Evolutionary conservation across 2,888 invertebrate genomes (phyloP).

Genomic region (Thymelicus lineola): DNA sequence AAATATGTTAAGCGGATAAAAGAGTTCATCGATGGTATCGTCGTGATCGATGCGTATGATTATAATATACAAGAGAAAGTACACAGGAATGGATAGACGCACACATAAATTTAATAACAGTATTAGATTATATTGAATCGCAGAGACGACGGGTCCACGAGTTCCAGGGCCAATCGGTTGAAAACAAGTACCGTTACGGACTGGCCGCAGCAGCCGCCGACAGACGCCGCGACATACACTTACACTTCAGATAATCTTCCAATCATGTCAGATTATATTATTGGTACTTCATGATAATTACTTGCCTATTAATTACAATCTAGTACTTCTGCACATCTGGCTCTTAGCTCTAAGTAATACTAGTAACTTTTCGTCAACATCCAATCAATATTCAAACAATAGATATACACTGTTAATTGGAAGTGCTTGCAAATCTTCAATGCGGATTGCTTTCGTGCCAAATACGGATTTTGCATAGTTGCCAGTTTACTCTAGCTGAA

Average conservation of each 20-base stretch:
- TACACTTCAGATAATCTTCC: slow-evolving; percentile 64
- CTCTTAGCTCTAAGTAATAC: slow-evolving; percentile 1
- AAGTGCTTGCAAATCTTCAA: slow-evolving; percentile 32
- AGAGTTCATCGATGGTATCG: slow-evolving; percentile 60
- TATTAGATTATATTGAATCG: slow-evolving; percentile 79
- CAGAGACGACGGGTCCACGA: slow-evolving; percentile 69
- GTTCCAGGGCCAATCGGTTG: slow-evolving; percentile 72
- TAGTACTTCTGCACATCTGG: background rate
- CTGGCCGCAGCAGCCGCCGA: slow-evolving; percentile 52
- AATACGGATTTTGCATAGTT: slow-evolving; percentile 35
- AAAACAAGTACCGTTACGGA: slow-evolving; percentile 69
- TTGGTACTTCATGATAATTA: slow-evolving; percentile 36
- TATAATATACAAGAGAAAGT: slow-evolving; percentile 76
- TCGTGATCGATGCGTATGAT: slow-evolving; percentile 72
- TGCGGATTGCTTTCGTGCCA: slow-evolving; percentile 34
- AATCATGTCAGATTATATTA: slow-evolving; percentile 59
- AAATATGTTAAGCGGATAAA: slow-evolving; percentile 67
- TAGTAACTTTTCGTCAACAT: slow-evolving; percentile 8
- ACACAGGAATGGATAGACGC: slow-evolving; percentile 56
- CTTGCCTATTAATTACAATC: slow-evolving; percentile 41
- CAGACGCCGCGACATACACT: slow-evolving; percentile 62
- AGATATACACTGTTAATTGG: slow-evolving; percentile 33
- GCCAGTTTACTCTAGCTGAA: slow-evolving; percentile 29
- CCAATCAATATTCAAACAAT: slow-evolving; percentile 33
- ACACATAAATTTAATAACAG: slow-evolving; percentile 80